Base-by-base conservation (phyloP, 2,888 invertebrate species). In the Lasioglossum morio region DNA sequence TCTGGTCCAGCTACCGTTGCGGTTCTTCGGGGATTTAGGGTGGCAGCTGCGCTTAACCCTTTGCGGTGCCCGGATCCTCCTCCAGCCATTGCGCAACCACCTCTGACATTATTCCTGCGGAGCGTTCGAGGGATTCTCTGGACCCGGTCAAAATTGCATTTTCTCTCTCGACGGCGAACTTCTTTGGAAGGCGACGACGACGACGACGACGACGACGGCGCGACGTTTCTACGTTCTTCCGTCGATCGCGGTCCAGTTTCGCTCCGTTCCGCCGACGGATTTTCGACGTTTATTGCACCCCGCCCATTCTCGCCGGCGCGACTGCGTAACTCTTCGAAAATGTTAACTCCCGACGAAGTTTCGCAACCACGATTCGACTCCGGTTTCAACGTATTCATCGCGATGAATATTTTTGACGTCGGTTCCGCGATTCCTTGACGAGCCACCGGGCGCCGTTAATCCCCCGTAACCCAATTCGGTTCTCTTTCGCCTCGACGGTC, bases 21-120 rank as follows among this genome's bases (percentile, higher is more conserved):
- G 86, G 79, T 79, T 75, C 85, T 79, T 85, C 72, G 74, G 85
- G 79, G 79, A 85, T 69, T 76, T 66, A 77, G 69, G 70, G 84
- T 63, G 82, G 69, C 83, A 83, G 83, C 84, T 46, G 60, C 34
- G 74, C 69, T 85, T 79, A 85, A 85, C 86, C 84, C 79, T 85
- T 77, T 72, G 78, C 85, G 60, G 30, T 30, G 77, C 74, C 66
- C 60, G 46, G n/a, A 63, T 53, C 53, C 63, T 46, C 48, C 70
- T 72, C 37, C 72, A 66, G 27, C 37, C 46, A 57, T 76, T 79
- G 75, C 75, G 70, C 57, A 85, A 79, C 79, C 79, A 79, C 85
- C 75, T 72, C 72, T 72, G 70, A 85, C 72, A 46, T 46, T 76
- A 74, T 27, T 72, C 79, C 14, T 10, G 69, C 14, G 37, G 27